Evolutionary conservation across 2,888 invertebrate genomes (phyloP), one percentile per base, ranked within the genome.

Genomic region (Apomyelois bistriatella): DNA sequence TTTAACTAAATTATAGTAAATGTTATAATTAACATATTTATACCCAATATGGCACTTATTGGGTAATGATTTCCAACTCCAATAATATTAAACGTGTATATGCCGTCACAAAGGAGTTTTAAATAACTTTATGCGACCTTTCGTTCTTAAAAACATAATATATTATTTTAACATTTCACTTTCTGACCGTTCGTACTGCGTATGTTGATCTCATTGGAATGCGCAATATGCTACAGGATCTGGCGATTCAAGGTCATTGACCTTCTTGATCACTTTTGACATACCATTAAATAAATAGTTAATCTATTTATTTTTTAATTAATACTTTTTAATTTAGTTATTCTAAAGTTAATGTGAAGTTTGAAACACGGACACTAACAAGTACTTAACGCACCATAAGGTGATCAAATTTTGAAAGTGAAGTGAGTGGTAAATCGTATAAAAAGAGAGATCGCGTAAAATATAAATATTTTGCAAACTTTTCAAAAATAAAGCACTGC

Each of bases 201-300:
- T 37, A 52, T 47, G 50, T 41, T 57, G 54, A 51, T 55, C 47
- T 49, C 53, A 41, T 54, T 57, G 51, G 48, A 66, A 59, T 68
- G 55, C 38, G 56, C 38, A 48, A 48, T 59, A 54, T 60, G 57
- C 59, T 63, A 58, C 58, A 54, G 58, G 62, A 62, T 59, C 41
- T 56, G 58, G 48, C 58, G 55, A 55, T 54, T 52, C 52, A 58
- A 61, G 70, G 61, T 52, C 68, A 58, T 56, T 70, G 66, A 72
- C 68, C 70, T 61, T 49, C 65, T 60, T 67, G 66, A 66, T 66
- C 66, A 60, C 58, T 51, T 60, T 70, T 64, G 65, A 54, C 52
- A 55, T 57, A 32, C 4, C 37, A 22, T 12, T 48, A 8, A 8
- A 22, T 5, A 22, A n/a, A n/a, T n/a, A n/a, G n/a, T n/a, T n/a